Evolutionary conservation across 2,113 vertebrate genomes (phyloP).

Genomic region (Panthera tigris): DNA sequence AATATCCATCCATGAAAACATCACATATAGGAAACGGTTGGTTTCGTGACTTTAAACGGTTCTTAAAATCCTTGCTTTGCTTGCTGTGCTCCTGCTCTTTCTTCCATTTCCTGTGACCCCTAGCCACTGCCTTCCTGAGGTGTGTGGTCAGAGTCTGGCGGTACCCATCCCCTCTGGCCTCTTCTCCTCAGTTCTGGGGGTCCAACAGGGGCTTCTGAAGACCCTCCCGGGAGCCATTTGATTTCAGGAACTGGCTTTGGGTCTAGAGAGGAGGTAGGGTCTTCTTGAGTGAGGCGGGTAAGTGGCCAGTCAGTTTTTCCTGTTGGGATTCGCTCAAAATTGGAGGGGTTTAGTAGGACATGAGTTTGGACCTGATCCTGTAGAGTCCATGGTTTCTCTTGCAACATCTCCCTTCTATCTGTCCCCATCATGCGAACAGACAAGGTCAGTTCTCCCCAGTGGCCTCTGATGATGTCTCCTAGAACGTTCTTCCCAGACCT

Average conservation of each 20-base stretch:
- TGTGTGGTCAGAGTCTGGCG: neutral
- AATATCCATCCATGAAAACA: constrained; percentile 89
- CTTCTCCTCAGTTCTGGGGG: neutral
- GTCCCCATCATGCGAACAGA: neutral
- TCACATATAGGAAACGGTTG: constrained; percentile 91
- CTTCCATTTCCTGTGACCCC: neutral
- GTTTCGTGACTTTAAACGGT: constrained; percentile 85
- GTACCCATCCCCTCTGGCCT: constrained; percentile 27
- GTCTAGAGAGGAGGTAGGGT: neutral
- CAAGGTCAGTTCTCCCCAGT: neutral
- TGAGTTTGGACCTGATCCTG: neutral
- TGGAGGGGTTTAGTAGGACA: neutral
- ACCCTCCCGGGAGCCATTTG: neutral
- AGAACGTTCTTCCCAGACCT: neutral
- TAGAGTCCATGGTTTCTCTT: constrained; percentile 30
- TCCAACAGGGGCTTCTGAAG: neutral
- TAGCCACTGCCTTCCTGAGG: neutral
- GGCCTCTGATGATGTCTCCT: neutral
- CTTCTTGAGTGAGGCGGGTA: neutral
- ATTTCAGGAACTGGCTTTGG: neutral
- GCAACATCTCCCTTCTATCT: neutral
- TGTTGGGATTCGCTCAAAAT: neutral
- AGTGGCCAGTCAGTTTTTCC: neutral
- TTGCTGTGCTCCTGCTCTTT: constrained; percentile 48
- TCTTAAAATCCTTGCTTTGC: constrained; percentile 77